These are phyloP conservation scores for Steatornis caripensis DNA, from an alignment of 2,113 vertebrate genomes.

Conservation along the genomic window DNA sequence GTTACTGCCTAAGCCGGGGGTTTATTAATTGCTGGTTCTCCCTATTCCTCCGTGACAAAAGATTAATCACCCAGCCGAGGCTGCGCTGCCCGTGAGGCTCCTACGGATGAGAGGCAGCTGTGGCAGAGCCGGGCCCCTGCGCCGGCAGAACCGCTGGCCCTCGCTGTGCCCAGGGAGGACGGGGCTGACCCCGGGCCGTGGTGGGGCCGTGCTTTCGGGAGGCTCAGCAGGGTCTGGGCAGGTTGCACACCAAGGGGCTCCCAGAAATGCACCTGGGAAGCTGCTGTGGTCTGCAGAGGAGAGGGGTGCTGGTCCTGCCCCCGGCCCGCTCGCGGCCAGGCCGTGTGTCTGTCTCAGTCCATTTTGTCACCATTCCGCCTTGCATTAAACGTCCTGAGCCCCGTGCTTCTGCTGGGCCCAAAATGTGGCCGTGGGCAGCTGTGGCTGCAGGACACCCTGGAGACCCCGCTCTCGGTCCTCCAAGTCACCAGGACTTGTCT, in stretches of 20 bases:
- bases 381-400: too few species aligned
- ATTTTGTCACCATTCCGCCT: accelerated
- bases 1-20: background rate
- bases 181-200: accelerated
- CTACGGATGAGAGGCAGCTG: conserved; percentile 55
- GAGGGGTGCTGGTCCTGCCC: background rate
- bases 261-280: background rate
- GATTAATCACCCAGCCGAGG: background rate
- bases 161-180: background rate
- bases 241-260: background rate
- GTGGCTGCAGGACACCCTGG: background rate
- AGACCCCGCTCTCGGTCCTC: background rate
- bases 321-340: accelerated
- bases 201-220: accelerated
- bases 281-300: background rate
- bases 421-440: background rate
- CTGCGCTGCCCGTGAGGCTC: conserved; percentile 10
- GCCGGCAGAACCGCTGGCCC: background rate
- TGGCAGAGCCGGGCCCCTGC: background rate
- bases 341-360: accelerated
- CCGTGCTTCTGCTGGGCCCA: background rate
- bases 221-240: background rate
- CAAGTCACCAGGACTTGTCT: background rate
- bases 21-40: conserved; percentile 35
- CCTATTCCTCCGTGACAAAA: background rate